Conservation (phyloP, 2,888 invertebrate species). For the Hypena proboscidalis region DNA sequence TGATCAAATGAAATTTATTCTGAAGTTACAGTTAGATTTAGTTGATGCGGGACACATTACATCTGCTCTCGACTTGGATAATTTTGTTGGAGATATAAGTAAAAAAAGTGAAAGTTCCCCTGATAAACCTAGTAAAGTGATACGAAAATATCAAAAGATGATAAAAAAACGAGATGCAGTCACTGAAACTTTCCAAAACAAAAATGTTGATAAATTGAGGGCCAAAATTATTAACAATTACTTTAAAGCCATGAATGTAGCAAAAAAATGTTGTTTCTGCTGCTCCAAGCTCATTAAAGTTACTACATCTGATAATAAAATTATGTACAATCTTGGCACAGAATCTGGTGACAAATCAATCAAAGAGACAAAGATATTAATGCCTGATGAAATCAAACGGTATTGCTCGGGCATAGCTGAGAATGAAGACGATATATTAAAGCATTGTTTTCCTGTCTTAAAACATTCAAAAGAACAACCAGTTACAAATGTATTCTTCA, state of each 20-base stretch:
- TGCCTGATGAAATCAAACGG: constrained; percentile 88
- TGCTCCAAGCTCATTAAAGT: constrained; percentile 79
- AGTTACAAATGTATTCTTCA: constrained; percentile 94
- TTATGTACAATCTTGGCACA: constrained; percentile 77
- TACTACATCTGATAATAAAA: constrained; percentile 85
- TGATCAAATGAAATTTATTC: constrained; percentile 79
- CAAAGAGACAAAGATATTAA: constrained; percentile 80
- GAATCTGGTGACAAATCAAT: constrained; percentile 59
- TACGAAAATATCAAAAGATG: constrained; percentile 71
- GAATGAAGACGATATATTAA: constrained; percentile 89
- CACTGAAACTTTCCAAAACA: constrained; percentile 67
- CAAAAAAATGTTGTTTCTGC: constrained; percentile 85
- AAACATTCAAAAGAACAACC: constrained; percentile 74
- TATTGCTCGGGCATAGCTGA: constrained; percentile 89
- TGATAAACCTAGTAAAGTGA: constrained; percentile 69
- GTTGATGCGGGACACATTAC: constrained; percentile 90
- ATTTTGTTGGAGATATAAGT: constrained; percentile 63
- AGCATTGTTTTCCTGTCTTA: constrained; percentile 89
- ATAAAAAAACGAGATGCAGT: constrained; percentile 62
- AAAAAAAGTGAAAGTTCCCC: constrained; percentile 69
- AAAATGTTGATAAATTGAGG: constrained; percentile 80
- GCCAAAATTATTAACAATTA: constrained; percentile 71
- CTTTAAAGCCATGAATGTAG: constrained; percentile 72
- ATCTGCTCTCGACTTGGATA: constrained; percentile 89
- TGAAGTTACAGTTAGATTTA: constrained; percentile 89